phyloP scores from a whole-genome alignment of 2,888 invertebrate species.

The Calameuta pallipes region DNA sequence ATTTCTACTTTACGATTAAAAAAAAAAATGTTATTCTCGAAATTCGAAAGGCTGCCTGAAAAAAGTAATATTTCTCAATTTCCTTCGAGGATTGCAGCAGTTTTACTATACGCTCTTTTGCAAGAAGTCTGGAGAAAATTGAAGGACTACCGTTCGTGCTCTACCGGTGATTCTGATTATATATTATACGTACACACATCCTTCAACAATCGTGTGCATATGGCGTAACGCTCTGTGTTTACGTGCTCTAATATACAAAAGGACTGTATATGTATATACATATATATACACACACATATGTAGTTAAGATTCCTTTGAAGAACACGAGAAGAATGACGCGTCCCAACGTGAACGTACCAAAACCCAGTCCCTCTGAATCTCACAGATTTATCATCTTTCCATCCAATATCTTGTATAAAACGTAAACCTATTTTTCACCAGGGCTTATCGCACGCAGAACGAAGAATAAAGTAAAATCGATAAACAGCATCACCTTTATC shows the following conservation, averaged over 20 bases:
- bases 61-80: background rate
- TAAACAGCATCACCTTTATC: background rate
- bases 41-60: background rate
- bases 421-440: background rate
- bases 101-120: background rate
- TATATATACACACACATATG: background rate
- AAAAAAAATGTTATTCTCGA: background rate
- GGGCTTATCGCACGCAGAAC: background rate
- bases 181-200: background rate
- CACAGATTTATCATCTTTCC: background rate
- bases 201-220: background rate
- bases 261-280: background rate
- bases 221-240: background rate
- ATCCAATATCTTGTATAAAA: background rate
- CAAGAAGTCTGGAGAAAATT: background rate
- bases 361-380: background rate
- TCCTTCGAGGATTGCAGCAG: background rate
- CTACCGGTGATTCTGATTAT: background rate
- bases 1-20: background rate
- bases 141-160: background rate
- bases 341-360: background rate
- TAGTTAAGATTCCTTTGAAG: background rate
- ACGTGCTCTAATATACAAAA: background rate
- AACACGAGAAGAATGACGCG: background rate
- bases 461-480: background rate